Percentiles rank a stretch among this genome's conserved stretches.
Evolutionary conservation across 2,797 vertebrate species (phyloP).

Genomic region (Columba guinea): DNA sequence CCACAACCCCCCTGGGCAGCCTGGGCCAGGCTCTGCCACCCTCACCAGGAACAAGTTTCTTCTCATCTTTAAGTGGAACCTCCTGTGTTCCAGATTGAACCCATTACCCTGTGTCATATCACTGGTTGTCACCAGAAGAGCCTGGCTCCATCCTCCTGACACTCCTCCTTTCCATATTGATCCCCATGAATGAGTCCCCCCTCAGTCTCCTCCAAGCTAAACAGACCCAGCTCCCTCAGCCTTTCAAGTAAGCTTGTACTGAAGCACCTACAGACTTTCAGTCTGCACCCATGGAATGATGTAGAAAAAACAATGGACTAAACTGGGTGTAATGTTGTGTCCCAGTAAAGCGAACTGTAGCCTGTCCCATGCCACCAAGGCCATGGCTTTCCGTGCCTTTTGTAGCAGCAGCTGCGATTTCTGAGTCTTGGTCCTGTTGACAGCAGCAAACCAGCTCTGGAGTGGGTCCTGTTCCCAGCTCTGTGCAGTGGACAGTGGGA

Average conservation of each 20-base stretch:
- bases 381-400: fast-evolving
- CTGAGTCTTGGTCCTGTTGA: not conserved
- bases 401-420: not conserved
- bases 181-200: no score
- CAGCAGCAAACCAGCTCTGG: not conserved
- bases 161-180: no score
- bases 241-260: not conserved
- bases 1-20: no score
- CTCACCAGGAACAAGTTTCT: no score
- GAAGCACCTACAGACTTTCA: not conserved
- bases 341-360: not conserved
- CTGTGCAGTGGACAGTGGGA: fast-evolving
- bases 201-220: no score
- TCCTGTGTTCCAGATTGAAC: no score
- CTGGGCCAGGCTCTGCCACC: no score
- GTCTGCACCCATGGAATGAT: fast-evolving
- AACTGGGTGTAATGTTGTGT: fast-evolving
- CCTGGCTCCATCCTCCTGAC: no score
- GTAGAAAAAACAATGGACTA: not conserved
- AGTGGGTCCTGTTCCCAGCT: not conserved
- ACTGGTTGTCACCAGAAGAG: no score
- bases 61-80: no score
- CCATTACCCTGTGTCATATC: no score
- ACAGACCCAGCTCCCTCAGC: no score
- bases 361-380: not conserved